phyloP scores from a whole-genome alignment of 2,113 vertebrate species.

The Macquaria ambigua region DNA sequence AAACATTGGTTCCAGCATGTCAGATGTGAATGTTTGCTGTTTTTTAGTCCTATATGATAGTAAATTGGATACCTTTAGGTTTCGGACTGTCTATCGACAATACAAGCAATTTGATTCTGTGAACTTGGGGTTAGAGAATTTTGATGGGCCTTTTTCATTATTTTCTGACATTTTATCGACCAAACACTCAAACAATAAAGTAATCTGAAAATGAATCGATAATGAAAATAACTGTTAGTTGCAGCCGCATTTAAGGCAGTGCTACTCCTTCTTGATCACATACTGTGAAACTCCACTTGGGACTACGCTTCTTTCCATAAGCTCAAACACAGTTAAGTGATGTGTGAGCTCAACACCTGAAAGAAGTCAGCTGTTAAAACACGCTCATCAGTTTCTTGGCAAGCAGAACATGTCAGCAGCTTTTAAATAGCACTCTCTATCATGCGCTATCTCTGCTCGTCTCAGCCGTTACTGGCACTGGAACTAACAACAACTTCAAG shows the following conservation, averaged over 20 bases:
- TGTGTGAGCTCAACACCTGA: slow-evolving; percentile 7
- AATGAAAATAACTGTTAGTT: background rate
- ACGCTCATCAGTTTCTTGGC: slow-evolving; percentile 34
- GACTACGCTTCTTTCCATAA: background rate
- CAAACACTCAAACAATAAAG: background rate
- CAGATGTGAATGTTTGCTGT: background rate
- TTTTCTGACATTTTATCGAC: background rate
- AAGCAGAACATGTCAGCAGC: slow-evolving; percentile 49
- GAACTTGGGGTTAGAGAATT: background rate
- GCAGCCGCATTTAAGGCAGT: background rate
- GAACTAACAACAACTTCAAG: slow-evolving; percentile 43
- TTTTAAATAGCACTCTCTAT: slow-evolving; percentile 40
- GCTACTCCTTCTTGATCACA: background rate
- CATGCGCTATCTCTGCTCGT: slow-evolving; percentile 14
- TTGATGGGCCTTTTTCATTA: background rate
- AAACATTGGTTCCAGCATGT: no score
- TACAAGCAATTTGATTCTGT: background rate
- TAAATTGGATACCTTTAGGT: background rate
- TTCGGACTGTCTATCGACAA: background rate
- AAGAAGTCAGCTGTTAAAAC: slow-evolving; percentile 22
- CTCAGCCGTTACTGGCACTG: slow-evolving; percentile 44
- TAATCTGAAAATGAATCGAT: background rate
- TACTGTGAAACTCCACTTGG: background rate
- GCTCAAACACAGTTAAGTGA: background rate
- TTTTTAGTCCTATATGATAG: background rate